Percentiles rank a stretch among this genome's conserved stretches.
These are phyloP conservation scores for Chlorops oryzae DNA, from an alignment of 1,140 invertebrate species.

Conservation along the genomic window DNA sequence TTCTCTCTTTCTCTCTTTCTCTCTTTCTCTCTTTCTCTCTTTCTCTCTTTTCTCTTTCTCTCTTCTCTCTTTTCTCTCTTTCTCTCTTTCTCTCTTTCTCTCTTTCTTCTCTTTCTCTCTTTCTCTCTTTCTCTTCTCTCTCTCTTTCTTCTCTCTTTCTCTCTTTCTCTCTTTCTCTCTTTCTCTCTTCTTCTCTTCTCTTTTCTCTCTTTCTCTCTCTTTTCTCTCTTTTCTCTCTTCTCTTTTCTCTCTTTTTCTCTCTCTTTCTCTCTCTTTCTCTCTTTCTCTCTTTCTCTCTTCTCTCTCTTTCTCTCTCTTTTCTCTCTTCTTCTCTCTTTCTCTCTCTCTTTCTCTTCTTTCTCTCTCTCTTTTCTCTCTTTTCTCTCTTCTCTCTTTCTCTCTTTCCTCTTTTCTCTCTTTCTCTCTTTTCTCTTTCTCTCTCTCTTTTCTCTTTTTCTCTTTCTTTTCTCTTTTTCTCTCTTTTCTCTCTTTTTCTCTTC, in stretches of 20 bases:
- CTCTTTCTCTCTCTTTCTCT: too few relatives aligned
- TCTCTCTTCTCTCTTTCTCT: not conserved
- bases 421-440: not conserved
- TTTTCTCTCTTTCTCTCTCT: not conserved
- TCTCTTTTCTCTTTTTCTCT: not conserved
- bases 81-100: not conserved
- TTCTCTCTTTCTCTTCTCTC: not conserved
- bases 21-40: not conserved
- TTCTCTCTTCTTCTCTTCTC: too few relatives aligned
- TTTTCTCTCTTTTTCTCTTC: not conserved
- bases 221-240: not conserved
- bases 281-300: not conserved
- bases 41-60: not conserved
- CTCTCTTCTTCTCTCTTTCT: conserved; percentile 1
- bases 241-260: not conserved
- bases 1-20: not conserved
- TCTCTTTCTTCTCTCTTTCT: not conserved
- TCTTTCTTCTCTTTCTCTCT: not conserved
- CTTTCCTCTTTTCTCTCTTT: not conserved
- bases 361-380: not conserved
- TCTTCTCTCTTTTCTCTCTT: not conserved
- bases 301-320: not conserved
- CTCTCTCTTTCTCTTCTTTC: not conserved
- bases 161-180: too few relatives aligned
- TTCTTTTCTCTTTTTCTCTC: too few relatives aligned